Percentiles rank a stretch among this genome's conserved stretches.
phyloP scores from a whole-genome alignment of 1,140 invertebrate species.

The Halyomorpha halys region DNA sequence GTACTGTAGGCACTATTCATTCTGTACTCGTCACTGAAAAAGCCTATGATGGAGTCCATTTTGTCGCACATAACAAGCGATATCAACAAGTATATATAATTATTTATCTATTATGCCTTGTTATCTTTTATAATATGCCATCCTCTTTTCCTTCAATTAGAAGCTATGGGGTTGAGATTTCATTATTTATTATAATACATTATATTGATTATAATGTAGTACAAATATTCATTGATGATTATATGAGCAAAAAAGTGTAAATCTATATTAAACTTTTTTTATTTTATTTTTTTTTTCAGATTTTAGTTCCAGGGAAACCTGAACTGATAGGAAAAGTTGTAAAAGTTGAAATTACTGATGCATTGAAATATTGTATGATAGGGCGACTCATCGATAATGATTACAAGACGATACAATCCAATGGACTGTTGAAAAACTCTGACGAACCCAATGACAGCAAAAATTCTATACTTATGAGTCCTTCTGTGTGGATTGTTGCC shows the following conservation, averaged over 20 bases:
- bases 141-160: too few species aligned
- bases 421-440: too few species aligned
- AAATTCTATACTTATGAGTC: too few species aligned
- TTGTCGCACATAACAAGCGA: conserved; percentile 88
- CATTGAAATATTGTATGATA: conserved; percentile 80
- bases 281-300: conserved; percentile 40
- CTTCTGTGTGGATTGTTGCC: background rate
- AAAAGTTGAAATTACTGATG: conserved; percentile 60
- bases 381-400: conserved; percentile 36
- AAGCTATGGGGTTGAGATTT: too few species aligned
- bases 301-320: conserved; percentile 67
- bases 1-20: conserved; percentile 64
- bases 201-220: too few species aligned
- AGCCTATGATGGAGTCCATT: conserved; percentile 82
- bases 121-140: too few species aligned
- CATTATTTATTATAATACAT: too few species aligned
- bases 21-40: conserved; percentile 85
- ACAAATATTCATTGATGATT: too few species aligned
- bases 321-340: conserved; percentile 74
- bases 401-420: background rate
- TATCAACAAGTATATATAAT: conserved; percentile 71
- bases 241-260: background rate
- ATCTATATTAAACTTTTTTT: background rate
- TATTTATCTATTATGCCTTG: background rate
- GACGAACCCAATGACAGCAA: too few species aligned